A percentile compares a stretch with the other conserved stretches of the same genome.
phyloP scores from a whole-genome alignment of 2,888 invertebrate species.

The Ashinkailepas kermadecensis region DNA sequence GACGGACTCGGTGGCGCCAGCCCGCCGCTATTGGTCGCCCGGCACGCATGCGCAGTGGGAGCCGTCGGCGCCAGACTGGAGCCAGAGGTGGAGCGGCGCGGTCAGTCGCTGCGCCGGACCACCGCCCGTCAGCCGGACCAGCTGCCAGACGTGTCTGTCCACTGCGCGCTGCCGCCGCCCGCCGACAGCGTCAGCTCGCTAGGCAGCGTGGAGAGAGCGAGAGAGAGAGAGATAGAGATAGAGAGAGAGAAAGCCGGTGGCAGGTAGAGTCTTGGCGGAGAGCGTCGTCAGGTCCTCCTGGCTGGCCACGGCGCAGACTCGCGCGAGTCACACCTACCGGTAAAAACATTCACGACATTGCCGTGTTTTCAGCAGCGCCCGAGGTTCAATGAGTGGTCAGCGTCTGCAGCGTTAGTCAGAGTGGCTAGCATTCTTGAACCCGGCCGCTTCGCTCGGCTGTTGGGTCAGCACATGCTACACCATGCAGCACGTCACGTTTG shows the following conservation, averaged over 20 bases:
- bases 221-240: no score
- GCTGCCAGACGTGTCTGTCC: no score
- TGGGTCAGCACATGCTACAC: no score
- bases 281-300: background rate
- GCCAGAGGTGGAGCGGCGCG: background rate
- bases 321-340: no score
- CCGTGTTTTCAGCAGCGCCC: no score
- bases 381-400: no score
- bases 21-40: background rate
- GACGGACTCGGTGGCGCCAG: background rate
- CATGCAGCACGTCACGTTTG: no score
- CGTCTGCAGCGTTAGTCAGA: no score
- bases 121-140: background rate
- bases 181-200: background rate
- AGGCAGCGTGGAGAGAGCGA: background rate
- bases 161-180: no score
- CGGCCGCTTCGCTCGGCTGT: background rate
- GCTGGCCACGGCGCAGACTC: background rate
- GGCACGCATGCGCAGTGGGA: background rate
- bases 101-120: background rate
- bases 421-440: background rate
- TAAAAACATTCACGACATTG: no score
- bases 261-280: background rate
- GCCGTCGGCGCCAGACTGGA: background rate
- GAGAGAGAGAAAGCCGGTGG: background rate